Evolutionary conservation across 2,113 vertebrate species (phyloP).

Genomic region (Tragelaphus strepsiceros): DNA sequence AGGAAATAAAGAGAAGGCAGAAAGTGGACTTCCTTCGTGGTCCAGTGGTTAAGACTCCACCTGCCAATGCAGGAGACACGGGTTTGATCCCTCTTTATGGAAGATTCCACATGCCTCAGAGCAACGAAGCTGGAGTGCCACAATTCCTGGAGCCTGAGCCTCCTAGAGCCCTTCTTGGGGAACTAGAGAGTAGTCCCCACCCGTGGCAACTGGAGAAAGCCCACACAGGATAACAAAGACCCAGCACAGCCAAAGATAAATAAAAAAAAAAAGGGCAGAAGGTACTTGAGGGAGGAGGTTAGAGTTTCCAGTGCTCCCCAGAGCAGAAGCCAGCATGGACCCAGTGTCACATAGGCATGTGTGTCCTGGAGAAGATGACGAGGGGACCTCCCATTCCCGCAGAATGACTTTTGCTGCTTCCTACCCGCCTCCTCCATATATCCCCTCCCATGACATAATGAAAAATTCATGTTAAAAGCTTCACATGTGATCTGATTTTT

Average conservation of each 20-base stretch:
- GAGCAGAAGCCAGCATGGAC: not conserved
- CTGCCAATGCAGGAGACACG: not conserved
- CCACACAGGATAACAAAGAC: not conserved
- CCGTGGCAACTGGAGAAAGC: not conserved
- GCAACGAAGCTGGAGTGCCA: not conserved
- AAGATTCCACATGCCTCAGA: not conserved
- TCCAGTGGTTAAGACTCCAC: not conserved
- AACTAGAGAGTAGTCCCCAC: not conserved
- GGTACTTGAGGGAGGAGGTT: not conserved
- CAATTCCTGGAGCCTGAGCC: not conserved
- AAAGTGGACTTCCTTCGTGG: not conserved
- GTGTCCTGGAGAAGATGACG: not conserved
- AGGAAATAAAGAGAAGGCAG: not conserved
- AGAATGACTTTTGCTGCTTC: too few relatives aligned
- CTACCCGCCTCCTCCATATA: too few relatives aligned
- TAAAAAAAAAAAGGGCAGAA: not conserved
- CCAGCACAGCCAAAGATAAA: not conserved
- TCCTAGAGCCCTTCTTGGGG: not conserved
- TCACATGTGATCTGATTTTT: constrained; percentile 60
- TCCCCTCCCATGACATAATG: constrained; percentile 9
- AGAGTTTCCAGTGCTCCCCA: not conserved
- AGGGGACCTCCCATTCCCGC: not conserved
- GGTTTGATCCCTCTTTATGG: not conserved
- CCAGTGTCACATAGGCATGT: not conserved
- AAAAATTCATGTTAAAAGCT: constrained; percentile 59